Percentiles rank a stretch among this genome's conserved stretches.
These are phyloP conservation scores for Pseudonaja textilis DNA, from an alignment of 2,113 vertebrate species.

Conservation along the genomic window DNA sequence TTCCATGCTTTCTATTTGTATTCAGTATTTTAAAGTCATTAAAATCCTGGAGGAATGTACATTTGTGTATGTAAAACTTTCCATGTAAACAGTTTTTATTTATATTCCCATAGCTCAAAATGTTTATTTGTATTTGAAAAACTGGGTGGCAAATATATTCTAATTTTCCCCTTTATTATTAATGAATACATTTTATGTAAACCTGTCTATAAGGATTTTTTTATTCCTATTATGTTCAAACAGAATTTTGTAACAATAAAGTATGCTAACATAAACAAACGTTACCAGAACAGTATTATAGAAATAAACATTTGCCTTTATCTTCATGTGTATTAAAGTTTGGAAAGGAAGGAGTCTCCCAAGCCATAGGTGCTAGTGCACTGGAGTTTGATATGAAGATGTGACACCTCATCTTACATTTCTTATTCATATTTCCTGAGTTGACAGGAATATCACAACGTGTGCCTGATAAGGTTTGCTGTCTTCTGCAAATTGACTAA, in stretches of 20 bases:
- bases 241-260: slow-evolving; percentile 29
- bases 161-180: slow-evolving; percentile 28
- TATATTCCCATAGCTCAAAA: slow-evolving; percentile 34
- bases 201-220: background rate
- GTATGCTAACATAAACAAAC: slow-evolving; percentile 30
- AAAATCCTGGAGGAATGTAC: slow-evolving; percentile 29
- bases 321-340: slow-evolving; percentile 68
- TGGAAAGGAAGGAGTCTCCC: slow-evolving; percentile 61
- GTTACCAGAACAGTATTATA: slow-evolving; percentile 14
- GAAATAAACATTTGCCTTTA: slow-evolving; percentile 56
- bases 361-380: slow-evolving; percentile 80
- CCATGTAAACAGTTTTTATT: slow-evolving; percentile 35
- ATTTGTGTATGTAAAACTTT: slow-evolving; percentile 35
- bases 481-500: slow-evolving; percentile 74
- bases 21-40: slow-evolving; percentile 47
- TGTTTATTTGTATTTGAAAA: slow-evolving; percentile 42
- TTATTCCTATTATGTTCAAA: background rate
- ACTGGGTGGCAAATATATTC: slow-evolving; percentile 32
- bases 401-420: slow-evolving; percentile 89
- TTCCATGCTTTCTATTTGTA: slow-evolving; percentile 52
- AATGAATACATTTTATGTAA: slow-evolving; percentile 39
- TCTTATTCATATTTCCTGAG: slow-evolving; percentile 77
- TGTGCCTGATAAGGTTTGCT: slow-evolving; percentile 79
- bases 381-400: slow-evolving; percentile 79
- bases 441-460: slow-evolving; percentile 78